A percentile compares a stretch with the other conserved stretches of the same genome.
Evolutionary conservation across 2,888 invertebrate genomes (phyloP).

Genomic region (Therioaphis trifolii): DNA sequence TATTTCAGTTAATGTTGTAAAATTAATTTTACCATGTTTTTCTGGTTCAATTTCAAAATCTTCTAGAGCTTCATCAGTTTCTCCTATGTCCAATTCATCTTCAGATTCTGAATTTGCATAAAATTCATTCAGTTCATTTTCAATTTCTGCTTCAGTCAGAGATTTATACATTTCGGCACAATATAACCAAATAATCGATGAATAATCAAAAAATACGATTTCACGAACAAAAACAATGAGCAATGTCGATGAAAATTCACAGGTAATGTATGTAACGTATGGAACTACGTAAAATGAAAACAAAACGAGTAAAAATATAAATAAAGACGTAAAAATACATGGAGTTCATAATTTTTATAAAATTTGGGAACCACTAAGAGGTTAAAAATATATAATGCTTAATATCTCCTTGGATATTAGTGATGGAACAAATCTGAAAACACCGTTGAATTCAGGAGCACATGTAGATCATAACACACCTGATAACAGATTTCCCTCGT

Average conservation of each 20-base stretch:
- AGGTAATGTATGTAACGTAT: neutral
- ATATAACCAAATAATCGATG: neutral
- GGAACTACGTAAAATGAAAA: neutral
- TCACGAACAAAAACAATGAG: neutral
- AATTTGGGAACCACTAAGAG: slow-evolving; percentile 1
- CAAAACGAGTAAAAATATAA: slow-evolving; percentile 1
- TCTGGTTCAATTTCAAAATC: slow-evolving; percentile 26
- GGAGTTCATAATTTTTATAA: neutral
- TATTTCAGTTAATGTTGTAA: neutral
- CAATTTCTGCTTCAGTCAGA: slow-evolving; percentile 16
- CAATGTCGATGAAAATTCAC: neutral
- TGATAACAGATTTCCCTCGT: neutral
- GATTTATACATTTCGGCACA: neutral
- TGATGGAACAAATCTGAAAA: slow-evolving; percentile 12
- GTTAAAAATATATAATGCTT: neutral
- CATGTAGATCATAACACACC: neutral
- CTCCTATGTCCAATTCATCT: neutral
- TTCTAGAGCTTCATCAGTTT: slow-evolving; percentile 18
- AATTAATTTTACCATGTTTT: slow-evolving; percentile 25
- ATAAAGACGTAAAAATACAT: neutral
- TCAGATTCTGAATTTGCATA: slow-evolving; percentile 18
- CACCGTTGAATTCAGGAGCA: slow-evolving; percentile 16
- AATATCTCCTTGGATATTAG: slow-evolving; percentile 16
- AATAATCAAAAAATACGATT: neutral
- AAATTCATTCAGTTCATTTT: slow-evolving; percentile 14